These are phyloP conservation scores for Syngnathoides biaculeatus DNA, from an alignment of 2,113 vertebrate genomes.

Conservation along the genomic window DNA sequence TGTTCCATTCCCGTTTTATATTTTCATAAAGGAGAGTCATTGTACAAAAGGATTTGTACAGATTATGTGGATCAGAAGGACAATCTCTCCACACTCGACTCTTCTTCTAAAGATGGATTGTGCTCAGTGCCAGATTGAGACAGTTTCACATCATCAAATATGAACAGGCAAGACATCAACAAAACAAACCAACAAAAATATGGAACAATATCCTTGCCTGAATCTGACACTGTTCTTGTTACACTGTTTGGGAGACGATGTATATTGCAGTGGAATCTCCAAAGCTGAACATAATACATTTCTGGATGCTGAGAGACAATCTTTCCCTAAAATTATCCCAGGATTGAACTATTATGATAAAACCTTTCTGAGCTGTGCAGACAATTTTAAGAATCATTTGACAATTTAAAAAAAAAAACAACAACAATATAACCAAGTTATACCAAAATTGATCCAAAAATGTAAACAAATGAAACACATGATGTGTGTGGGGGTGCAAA, in stretches of 20 bases:
- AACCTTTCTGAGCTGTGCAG: background rate
- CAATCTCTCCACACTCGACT: slow-evolving; percentile 41
- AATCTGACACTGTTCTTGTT: background rate
- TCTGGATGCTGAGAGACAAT: background rate
- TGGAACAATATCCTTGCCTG: background rate
- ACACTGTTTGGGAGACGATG: background rate
- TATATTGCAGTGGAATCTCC: background rate
- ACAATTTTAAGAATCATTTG: no score
- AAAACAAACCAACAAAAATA: background rate
- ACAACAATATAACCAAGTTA: no score
- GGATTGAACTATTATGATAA: background rate
- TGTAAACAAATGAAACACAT: no score
- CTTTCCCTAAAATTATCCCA: background rate
- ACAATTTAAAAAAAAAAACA: background rate
- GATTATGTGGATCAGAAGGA: slow-evolving; percentile 54
- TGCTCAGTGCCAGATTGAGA: slow-evolving; percentile 9
- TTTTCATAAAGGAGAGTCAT: slow-evolving; percentile 44
- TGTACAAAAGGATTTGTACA: slow-evolving; percentile 42
- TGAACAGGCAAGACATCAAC: background rate
- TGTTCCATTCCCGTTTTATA: slow-evolving; percentile 32
- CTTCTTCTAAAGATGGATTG: slow-evolving; percentile 23
- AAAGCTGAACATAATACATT: background rate
- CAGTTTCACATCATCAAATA: slow-evolving; percentile 6
- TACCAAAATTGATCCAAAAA: no score
- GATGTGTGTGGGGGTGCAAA: no score